Base-by-base conservation (phyloP, 1,140 invertebrate species). In the Eumaeus atala region DNA sequence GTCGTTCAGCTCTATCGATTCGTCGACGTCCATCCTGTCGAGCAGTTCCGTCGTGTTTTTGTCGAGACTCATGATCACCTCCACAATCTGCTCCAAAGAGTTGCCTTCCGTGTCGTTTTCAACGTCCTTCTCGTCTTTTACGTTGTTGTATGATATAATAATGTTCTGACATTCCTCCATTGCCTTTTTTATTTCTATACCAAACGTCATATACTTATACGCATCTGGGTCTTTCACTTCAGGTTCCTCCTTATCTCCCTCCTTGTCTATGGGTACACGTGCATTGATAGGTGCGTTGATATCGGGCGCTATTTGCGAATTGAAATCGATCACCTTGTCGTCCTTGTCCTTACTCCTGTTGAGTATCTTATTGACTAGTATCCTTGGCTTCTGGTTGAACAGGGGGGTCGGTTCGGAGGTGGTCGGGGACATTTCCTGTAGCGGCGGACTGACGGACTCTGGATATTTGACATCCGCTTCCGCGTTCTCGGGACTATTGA, bases 81-180 rank as follows among this genome's bases (percentile, higher is more conserved):
- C 83, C 10, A 75, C 77, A 6, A 86, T 84, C 42, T 83, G 77
- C 16, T 86, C 83, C 12, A 86, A 37, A 10, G 83, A 82, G 0
- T 69, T 0, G 64, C 72, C 40, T 6, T 44, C 40, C 40, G 17
- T 44, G 14, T 44, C 40, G 7, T 44, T 44, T 0, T 75, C 71
- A 2, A 54, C 18, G 0, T 56, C 49, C 1, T 74, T 70, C 0
- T 56, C 62, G 7, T 73, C 71, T 9, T 68, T 66, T 0, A 75
- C 72, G 35, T 70, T 76, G 28, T 78, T 80, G n/a, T 80, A 84
- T 0, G 81, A 82, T 51, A 84, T 82, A 5, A 87, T 84, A 28
- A 87, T 84, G 59, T 84, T 82, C 56, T 84, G 79, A 55, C 81
- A 87, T 44, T 84, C 81, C 48, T 84, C 84, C 74, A 87, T 83